A percentile compares a stretch with the other conserved stretches of the same genome.
Evolutionary conservation across 2,113 vertebrate genomes (phyloP).

Genomic region (Petromus typicus): DNA sequence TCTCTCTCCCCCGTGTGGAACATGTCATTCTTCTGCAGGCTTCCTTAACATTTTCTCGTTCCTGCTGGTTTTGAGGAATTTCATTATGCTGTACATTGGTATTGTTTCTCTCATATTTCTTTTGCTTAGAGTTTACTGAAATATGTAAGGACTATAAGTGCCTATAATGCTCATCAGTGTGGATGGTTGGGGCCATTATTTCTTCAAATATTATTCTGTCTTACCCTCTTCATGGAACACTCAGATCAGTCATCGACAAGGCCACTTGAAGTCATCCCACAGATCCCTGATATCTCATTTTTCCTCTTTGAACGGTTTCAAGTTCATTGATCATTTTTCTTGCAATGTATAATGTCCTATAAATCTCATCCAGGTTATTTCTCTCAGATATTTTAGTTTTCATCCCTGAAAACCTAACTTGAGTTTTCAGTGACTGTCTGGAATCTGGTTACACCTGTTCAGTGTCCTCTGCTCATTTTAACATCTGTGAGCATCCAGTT

Average conservation of each 20-base stretch:
- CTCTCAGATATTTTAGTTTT: constrained; percentile 3
- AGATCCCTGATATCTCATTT: not conserved
- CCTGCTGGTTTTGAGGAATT: not conserved
- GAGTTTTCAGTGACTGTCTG: not conserved
- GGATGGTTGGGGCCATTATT: not conserved
- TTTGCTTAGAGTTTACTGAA: not conserved
- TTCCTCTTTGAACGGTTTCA: not conserved
- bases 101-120: not conserved
- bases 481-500: not conserved
- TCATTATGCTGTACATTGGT: not conserved
- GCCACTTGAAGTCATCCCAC: not conserved
- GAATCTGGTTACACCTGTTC: not conserved
- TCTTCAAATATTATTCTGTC: not conserved
- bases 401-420: not conserved
- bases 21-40: not conserved
- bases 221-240: not conserved
- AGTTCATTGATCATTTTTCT: not conserved
- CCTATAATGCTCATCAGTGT: not conserved
- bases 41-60: not conserved
- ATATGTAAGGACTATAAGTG: not conserved
- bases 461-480: not conserved
- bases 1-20: not conserved
- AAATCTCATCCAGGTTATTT: not conserved
- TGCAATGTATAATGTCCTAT: not conserved
- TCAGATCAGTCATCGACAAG: not conserved